A percentile compares a stretch with the other conserved stretches of the same genome.
phyloP scores from a whole-genome alignment of 2,888 invertebrate species.

The Gisinianus flammeolus region DNA sequence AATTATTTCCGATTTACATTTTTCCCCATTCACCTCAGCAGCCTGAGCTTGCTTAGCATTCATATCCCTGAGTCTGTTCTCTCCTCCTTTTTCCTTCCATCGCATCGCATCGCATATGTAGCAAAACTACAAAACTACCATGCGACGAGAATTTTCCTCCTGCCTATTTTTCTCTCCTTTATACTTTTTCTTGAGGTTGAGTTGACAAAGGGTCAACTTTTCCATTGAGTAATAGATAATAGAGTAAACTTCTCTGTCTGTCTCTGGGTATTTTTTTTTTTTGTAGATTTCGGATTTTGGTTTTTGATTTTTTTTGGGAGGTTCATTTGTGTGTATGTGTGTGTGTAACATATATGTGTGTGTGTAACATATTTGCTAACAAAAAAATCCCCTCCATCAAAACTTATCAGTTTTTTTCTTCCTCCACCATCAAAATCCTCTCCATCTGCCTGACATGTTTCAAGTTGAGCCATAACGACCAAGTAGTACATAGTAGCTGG shows the following conservation, averaged over 20 bases:
- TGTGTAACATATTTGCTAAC: slow-evolving; percentile 14
- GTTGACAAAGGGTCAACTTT: background rate
- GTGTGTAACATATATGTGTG: background rate
- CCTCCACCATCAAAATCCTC: slow-evolving; percentile 4
- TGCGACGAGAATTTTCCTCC: background rate
- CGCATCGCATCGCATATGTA: background rate
- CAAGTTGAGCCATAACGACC: too few species aligned
- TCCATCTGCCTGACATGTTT: slow-evolving; percentile 31
- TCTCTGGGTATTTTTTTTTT: too few species aligned
- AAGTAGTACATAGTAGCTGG: too few species aligned
- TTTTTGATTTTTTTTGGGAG: too few species aligned
- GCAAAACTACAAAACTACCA: background rate
- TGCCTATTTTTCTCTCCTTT: background rate
- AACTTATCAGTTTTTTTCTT: slow-evolving; percentile 32
- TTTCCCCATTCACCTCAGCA: slow-evolving; percentile 42
- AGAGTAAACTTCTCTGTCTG: too few species aligned
- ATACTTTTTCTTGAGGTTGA: background rate
- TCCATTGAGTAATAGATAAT: too few species aligned
- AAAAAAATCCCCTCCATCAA: slow-evolving; percentile 28
- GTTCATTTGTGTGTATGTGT: too few species aligned
- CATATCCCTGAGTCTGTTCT: slow-evolving; percentile 24
- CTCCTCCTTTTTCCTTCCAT: background rate
- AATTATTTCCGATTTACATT: slow-evolving; percentile 48
- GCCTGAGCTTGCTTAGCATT: slow-evolving; percentile 42
- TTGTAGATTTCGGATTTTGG: too few species aligned